Evolutionary conservation across 1,140 invertebrate genomes (phyloP).

Genomic region (Meloidogyne chitwoodi): DNA sequence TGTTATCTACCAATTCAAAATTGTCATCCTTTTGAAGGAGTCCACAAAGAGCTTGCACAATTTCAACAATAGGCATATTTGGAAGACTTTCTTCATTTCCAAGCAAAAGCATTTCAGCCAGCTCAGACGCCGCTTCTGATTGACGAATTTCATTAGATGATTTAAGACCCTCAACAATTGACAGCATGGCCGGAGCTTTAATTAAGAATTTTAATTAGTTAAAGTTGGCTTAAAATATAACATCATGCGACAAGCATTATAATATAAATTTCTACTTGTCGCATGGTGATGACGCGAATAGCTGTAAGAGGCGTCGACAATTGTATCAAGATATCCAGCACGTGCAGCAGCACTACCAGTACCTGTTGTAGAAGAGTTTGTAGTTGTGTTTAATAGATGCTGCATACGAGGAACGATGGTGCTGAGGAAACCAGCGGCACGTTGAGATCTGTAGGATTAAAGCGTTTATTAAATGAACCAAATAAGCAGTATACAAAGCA

Average conservation of each 20-base stretch:
- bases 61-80: slow-evolving; percentile 94
- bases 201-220: not conserved
- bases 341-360: slow-evolving; percentile 19
- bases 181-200: slow-evolving; percentile 15
- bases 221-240: not conserved
- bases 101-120: slow-evolving; percentile 98
- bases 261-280: slow-evolving; percentile 15
- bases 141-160: slow-evolving; percentile 92
- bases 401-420: slow-evolving; percentile 92
- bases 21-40: slow-evolving; percentile 72
- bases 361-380: slow-evolving; percentile 13
- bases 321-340: not conserved
- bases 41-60: slow-evolving; percentile 78
- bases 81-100: slow-evolving; percentile 97
- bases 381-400: slow-evolving; percentile 75
- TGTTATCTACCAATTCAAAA: slow-evolving; percentile 79
- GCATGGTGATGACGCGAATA: slow-evolving; percentile 18
- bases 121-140: slow-evolving; percentile 87
- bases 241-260: not conserved
- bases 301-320: not conserved
- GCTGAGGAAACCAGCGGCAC: slow-evolving; percentile 73
- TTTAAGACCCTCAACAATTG: slow-evolving; percentile 80
- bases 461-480: not conserved
- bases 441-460: slow-evolving; percentile 10
- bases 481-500: not conserved